A percentile compares a stretch with the other conserved stretches of the same genome.
Conservation (phyloP, 2,888 invertebrate genomes). For the Phortica okadai region DNA sequence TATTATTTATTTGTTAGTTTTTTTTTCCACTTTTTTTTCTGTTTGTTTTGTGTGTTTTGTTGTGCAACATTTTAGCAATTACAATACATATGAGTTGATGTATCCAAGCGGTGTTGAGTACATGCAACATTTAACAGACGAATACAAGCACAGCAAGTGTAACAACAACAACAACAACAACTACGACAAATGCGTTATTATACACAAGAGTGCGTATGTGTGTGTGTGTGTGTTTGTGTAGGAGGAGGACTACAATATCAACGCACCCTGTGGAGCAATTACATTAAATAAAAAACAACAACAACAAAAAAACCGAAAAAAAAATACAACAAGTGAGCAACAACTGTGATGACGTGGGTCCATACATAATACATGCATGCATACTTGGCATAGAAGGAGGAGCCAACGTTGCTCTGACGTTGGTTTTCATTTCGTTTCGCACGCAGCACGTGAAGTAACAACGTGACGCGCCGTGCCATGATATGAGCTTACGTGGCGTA, state of each 20-base stretch:
- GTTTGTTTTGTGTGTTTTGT: constrained; percentile 13
- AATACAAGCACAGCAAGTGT: constrained; percentile 36
- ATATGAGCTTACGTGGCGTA: constrained; percentile 17
- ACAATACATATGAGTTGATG: constrained; percentile 54
- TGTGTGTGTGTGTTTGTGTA: background rate
- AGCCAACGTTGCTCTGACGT: background rate
- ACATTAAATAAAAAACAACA: constrained; percentile 27
- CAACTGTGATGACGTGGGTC: constrained; percentile 22
- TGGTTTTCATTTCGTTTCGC: background rate
- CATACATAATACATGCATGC: constrained; percentile 15
- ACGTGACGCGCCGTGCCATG: constrained; percentile 5
- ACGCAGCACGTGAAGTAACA: background rate
- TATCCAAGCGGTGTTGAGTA: background rate
- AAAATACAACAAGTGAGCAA: background rate
- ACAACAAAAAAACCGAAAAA: background rate
- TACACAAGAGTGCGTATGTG: constrained; percentile 33
- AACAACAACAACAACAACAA: constrained; percentile 66
- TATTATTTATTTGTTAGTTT: background rate
- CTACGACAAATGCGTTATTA: constrained; percentile 52
- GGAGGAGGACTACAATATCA: constrained; percentile 23
- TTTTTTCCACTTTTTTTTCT: constrained; percentile 47
- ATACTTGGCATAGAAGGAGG: background rate
- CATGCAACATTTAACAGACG: constrained; percentile 4
- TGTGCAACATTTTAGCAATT: constrained; percentile 70
- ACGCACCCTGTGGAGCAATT: constrained; percentile 30